These are phyloP conservation scores for Apocheima hispidaria DNA, from an alignment of 2,888 invertebrate species.

Conservation along the genomic window DNA sequence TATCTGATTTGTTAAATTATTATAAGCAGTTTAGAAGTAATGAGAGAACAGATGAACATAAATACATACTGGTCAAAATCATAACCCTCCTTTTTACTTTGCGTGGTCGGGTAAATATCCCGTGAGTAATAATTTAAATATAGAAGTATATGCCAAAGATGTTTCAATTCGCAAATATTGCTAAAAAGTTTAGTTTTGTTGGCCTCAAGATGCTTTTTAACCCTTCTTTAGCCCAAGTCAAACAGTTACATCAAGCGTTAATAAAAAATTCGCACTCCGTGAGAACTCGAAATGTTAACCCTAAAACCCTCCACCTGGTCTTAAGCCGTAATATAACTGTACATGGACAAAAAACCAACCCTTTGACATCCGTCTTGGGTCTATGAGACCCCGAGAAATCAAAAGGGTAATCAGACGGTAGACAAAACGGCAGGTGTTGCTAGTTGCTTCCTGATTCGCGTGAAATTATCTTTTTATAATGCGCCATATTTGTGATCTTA, in stretches of 20 bases:
- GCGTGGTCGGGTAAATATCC: no score
- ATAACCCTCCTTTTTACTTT: no score
- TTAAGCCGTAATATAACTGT: conserved; percentile 78
- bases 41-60: no score
- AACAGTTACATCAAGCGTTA: conserved; percentile 38
- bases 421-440: conserved; percentile 74
- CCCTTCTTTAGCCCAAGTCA: conserved; percentile 36
- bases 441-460: conserved; percentile 82
- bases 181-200: conserved; percentile 18
- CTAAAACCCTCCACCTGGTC: conserved; percentile 66
- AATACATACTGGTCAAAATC: no score
- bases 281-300: conserved; percentile 72
- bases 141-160: no score
- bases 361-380: conserved; percentile 67
- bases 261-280: conserved; percentile 55
- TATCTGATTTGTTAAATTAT: no score
- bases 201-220: conserved; percentile 32
- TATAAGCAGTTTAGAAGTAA: no score
- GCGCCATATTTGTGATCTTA: conserved; percentile 59
- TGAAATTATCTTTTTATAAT: conserved; percentile 73
- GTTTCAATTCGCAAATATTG: no score
- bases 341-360: conserved; percentile 63
- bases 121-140: no score
- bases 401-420: conserved; percentile 69
- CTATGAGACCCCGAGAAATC: conserved; percentile 60